Base-by-base conservation (phyloP, 2,888 invertebrate species). In the Drosophila infuscata region DNA sequence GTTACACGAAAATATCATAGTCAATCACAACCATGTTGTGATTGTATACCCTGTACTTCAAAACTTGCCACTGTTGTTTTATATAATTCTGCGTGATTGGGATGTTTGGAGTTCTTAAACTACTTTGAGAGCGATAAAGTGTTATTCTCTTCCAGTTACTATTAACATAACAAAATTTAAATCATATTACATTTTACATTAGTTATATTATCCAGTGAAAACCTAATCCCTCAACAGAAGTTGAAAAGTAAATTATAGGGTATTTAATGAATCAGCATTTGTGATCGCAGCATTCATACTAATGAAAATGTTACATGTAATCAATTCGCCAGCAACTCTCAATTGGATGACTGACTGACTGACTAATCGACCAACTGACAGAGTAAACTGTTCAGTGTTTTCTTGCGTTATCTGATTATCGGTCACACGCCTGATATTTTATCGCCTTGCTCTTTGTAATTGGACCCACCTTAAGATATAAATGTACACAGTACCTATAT, bases 291-390 rank as follows among this genome's bases (percentile, higher is more conserved):
- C 33, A 11, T 20, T 25, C 8, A 17, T 3, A 38, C 6, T 51
- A 57, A 70, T 77, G 52, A 68, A 48, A 63, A 46, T 2, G 17
- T 36, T 32, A 53, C 56, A 63, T 58, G 73, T 60, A 64, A 61
- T 46, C 20, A 41, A 61, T 33, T 17, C 60, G 46, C 33, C 33
- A 8, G 11, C 25, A 59, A 30, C 12, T 49, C n/a, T 48, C 41
- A 20, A 7, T 20, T 46, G 15, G 7, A 8, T 20, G 20, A 15
- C 20, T 43, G 43, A 11, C 25, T 12, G 43, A 46, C 12, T 20
- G 43, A 12, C 43, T 20, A 17, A 17, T 17, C 6, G 25, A 25
- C 17, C 6, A 17, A 20, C 17, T 32, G 32, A 17, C 12, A 12
- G 11, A 33, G 51, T 51, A n/a, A 51, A 30, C 15, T 17, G 6